Evolutionary conservation across 2,888 invertebrate species (phyloP), one percentile per base, ranked within the genome.

Genomic region (Eretmocerus hayati): DNA sequence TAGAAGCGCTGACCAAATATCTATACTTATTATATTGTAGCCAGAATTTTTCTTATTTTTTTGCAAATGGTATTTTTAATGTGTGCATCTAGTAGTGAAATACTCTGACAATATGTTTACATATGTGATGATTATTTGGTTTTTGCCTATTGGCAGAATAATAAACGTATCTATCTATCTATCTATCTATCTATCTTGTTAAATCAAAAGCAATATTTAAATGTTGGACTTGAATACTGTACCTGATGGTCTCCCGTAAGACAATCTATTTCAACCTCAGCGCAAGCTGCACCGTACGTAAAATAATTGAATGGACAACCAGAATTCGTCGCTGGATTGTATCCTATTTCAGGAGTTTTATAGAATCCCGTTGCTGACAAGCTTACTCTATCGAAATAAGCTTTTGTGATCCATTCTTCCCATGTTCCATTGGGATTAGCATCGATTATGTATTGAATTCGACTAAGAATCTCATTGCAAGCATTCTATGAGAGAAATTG

Each of bases 181-280:
- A n/a, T n/a, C n/a, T n/a, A n/a, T n/a, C n/a, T n/a, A n/a, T n/a
- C n/a, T n/a, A n/a, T n/a, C n/a, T n/a, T n/a, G n/a, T n/a, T n/a
- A n/a, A n/a, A n/a, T n/a, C n/a, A n/a, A n/a, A n/a, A n/a, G n/a
- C n/a, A n/a, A n/a, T n/a, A n/a, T 21, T 37, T 30, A 13, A 11
- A n/a, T 35, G 19, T 11, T 4, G 30, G 37, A 42, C 22, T 32
- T 32, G 11, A 26, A n/a, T n/a, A n/a, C n/a, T n/a, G n/a, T 64
- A 80, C 81, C 74, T 85, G 83, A 71, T 95, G 93, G 65, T 95
- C 94, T 6, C 95, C 95, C 20, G 93, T 94, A 1, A 95, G 76
- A 59, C 92, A 92, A 72, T 95, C 94, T 20, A 95, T 84, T 77
- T 94, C 93, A 2, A 94, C 93, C 68, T 90, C 89, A 0, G 88